phyloP scores from a whole-genome alignment of 2,797 vertebrate species.

The Coracias cyanogaster region DNA sequence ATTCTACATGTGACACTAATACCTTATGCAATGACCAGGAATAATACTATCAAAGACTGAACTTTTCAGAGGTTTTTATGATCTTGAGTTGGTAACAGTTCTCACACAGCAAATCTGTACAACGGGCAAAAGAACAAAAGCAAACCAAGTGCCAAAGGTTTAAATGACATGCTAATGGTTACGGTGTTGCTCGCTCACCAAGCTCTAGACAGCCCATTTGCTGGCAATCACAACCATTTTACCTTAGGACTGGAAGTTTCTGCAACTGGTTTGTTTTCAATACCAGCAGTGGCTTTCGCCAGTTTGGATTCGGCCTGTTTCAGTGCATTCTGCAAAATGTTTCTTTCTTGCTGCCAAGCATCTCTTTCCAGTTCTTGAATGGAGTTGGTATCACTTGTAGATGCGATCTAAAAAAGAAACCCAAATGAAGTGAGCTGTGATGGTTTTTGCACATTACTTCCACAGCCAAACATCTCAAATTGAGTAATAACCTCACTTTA shows the following conservation, averaged over 20 bases:
- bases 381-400: background rate
- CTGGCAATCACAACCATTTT: background rate
- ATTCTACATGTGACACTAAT: background rate
- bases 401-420: slow-evolving; percentile 18
- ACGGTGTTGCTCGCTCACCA: rapidly evolving
- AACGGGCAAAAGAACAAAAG: background rate
- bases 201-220: background rate
- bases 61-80: background rate
- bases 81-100: background rate
- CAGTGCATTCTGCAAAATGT: slow-evolving; percentile 42
- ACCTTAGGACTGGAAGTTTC: slow-evolving; percentile 83
- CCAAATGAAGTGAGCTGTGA: background rate
- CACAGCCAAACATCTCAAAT: background rate
- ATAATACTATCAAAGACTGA: background rate
- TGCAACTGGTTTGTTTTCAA: slow-evolving; percentile 79
- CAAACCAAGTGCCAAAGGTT: background rate
- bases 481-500: background rate
- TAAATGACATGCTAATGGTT: rapidly evolving
- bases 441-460: background rate
- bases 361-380: slow-evolving; percentile 69
- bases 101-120: background rate
- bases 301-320: slow-evolving; percentile 78
- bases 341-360: slow-evolving; percentile 73
- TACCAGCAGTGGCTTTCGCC: slow-evolving; percentile 62
- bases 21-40: background rate